Percentiles rank a stretch among this genome's conserved stretches.
phyloP scores from a whole-genome alignment of 2,888 invertebrate species.

The Trissolcus japonicus region DNA sequence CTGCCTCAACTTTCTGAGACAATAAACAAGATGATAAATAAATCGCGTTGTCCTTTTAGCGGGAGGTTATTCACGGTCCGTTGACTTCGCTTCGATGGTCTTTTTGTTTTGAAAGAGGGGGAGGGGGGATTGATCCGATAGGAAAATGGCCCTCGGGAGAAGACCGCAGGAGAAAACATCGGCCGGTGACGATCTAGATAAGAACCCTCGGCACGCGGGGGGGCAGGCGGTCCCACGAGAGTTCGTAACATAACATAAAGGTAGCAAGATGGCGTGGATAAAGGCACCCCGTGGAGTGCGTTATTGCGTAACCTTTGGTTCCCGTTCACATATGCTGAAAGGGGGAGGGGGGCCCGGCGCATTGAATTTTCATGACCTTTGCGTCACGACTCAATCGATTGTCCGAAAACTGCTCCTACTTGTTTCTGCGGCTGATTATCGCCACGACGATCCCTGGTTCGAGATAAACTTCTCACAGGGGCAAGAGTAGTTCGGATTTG shows the following conservation, averaged over 20 bases:
- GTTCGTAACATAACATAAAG: conserved; percentile 31
- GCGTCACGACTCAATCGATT: conserved; percentile 45
- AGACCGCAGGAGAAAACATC: conserved; percentile 44
- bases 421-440: conserved; percentile 50
- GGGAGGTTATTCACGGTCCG: conserved; percentile 39
- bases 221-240: conserved; percentile 29
- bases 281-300: conserved; percentile 46
- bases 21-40: conserved; percentile 51
- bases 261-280: conserved; percentile 44
- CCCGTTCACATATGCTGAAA: conserved; percentile 44
- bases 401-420: conserved; percentile 28
- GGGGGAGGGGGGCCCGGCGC: conserved; percentile 10
- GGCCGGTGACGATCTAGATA: conserved; percentile 43
- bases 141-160: conserved; percentile 47
- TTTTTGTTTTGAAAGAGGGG: conserved; percentile 33
- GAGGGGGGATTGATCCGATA: not conserved
- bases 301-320: conserved; percentile 50
- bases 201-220: conserved; percentile 23
- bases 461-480: conserved; percentile 1
- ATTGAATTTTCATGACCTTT: conserved; percentile 52
- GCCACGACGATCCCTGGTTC: conserved; percentile 30
- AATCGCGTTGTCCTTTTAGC: conserved; percentile 31
- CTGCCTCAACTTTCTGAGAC: not conserved
- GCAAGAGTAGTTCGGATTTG: conserved; percentile 2
- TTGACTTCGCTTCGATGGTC: conserved; percentile 28